Conservation (phyloP, 2,797 vertebrate species). For the Hippocampus kuda region DNA sequence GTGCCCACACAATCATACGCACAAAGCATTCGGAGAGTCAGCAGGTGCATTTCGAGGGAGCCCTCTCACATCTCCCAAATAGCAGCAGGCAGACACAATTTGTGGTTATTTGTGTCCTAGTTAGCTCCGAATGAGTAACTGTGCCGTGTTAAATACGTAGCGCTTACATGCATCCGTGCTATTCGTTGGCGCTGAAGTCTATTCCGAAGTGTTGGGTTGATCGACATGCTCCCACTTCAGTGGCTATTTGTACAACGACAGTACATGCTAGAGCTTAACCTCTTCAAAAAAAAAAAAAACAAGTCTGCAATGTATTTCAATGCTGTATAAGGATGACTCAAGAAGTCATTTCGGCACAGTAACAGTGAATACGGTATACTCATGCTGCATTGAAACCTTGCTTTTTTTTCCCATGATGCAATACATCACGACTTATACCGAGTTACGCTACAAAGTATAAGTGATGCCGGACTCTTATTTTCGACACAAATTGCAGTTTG, state of each 20-base stretch:
- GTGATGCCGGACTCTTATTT: conserved; percentile 28
- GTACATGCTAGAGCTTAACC: conserved; percentile 51
- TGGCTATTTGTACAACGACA: conserved; percentile 33
- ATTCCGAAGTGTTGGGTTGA: conserved; percentile 30
- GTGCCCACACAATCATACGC: conserved; percentile 8
- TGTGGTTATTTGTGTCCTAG: conserved; percentile 46
- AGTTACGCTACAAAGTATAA: conserved; percentile 30
- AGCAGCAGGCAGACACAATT: conserved; percentile 50
- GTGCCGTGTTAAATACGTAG: conserved; percentile 54
- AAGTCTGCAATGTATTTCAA: conserved; percentile 52
- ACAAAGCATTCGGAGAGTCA: conserved; percentile 35
- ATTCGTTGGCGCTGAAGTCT: conserved; percentile 36
- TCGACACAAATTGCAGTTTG: conserved; percentile 31
- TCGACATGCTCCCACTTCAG: conserved; percentile 56
- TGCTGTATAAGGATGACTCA: conserved; percentile 42
- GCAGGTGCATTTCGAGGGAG: conserved; percentile 4
- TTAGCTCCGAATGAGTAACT: conserved; percentile 66
- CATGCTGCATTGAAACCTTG: conserved; percentile 69
- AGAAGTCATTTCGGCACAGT: conserved; percentile 43
- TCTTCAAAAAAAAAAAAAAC: conserved; percentile 23
- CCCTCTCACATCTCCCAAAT: conserved; percentile 36
- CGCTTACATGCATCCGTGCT: conserved; percentile 63
- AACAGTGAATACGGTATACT: conserved; percentile 38
- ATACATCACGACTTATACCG: conserved; percentile 11
- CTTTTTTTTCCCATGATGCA: conserved; percentile 48